Base-by-base conservation (phyloP, 2,113 vertebrate species). In the Vireo altiloquus region DNA sequence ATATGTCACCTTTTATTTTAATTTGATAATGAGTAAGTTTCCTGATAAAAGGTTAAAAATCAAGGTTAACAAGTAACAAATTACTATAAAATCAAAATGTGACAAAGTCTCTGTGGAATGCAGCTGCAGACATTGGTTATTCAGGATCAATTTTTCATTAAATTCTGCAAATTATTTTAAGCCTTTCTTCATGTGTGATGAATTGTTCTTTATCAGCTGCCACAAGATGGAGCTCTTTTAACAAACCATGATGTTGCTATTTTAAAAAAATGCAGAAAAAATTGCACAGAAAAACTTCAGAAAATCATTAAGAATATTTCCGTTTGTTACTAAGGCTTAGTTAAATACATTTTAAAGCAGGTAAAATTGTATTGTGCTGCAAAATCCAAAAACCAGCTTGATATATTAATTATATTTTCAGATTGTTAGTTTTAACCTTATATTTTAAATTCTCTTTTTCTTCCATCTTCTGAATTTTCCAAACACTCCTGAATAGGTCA, bases 201-300 rank as follows among this genome's bases (percentile, higher is more conserved):
- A 59, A 92, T 33, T 54, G 89, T 75, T 76, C 21, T 94, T 92
- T 92, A 92, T 54, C 64, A 86, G 77, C 72, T 91, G 72, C 97
- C 98, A 98, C 97, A 97, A 98, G 98, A 96, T 98, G 98, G 98
- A 93, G 96, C 96, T 97, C 72, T 97, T 94, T 90, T 87, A 97
- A 97, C 97, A 97, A 97, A 92, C 33, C 83, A 95, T 25, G 59
- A 60, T 85, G 42, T 31, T 78, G 5, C 4, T n/a, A 53, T 79
- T 81, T 76, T 56, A 60, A 85, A 52, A 22, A 91, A 96, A 79
- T 82, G 27, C 6, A 91, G 74, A 64, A 87, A 88, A 92, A 47
- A 81, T 57, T 56, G n/a, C 60, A 64, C 46, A 66, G 68, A 68
- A 91, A 47, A 83, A 37, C 40, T 81, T 85, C 46, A 76, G 33